Base-by-base conservation (phyloP, 2,113 vertebrate species). In the Platysternon megacephalum region DNA sequence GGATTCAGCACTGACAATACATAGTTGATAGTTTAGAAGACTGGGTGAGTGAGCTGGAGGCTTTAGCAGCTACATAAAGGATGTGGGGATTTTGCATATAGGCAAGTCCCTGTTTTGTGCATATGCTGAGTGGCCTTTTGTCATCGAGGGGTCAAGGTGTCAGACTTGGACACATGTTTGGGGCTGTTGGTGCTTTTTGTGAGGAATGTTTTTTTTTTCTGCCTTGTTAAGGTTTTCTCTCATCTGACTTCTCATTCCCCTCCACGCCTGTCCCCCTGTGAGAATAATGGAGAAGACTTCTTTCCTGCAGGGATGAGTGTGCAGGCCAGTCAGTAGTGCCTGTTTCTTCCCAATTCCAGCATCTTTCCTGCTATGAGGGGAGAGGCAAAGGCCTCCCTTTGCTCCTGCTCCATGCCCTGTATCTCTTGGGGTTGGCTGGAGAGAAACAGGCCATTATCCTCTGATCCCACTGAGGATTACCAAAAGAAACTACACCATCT, bases 121-220 rank as follows among this genome's bases (percentile, higher is more conserved):
- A 4, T 0, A n/a, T 1, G 16, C 39, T 0, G 0, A 4, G 0
- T 1, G 4, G 51, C 1, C 44, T 4, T 2, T 39, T 39, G 13
- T 39, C 17, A 5, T 19, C 21, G 35, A n/a, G 13, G n/a, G 65
- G 35, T 39, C 17, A 39, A 7, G 65, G 8, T 39, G 35, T 42
- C 42, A 56, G 78, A 39, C 78, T 56, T n/a, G 82, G 2, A 24
- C 48, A 2, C 8, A 58, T 7, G 65, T 68, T 58, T 8, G 2
- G 0, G 1, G 4, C 51, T 26, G 11, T 55, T 58, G 55, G 51
- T 39, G n/a, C 80, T 42, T 42, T 55, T 39, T 24, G 22, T 8
- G 58, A 35, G 26, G 19, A 4, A 19, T 7, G 5, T 12, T 11
- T 74, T 82, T 74, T 82, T n/a, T 46, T 28, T 19, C 11, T 46